Conservation (phyloP, 2,888 invertebrate species). For the Phaonia tiefii region DNA sequence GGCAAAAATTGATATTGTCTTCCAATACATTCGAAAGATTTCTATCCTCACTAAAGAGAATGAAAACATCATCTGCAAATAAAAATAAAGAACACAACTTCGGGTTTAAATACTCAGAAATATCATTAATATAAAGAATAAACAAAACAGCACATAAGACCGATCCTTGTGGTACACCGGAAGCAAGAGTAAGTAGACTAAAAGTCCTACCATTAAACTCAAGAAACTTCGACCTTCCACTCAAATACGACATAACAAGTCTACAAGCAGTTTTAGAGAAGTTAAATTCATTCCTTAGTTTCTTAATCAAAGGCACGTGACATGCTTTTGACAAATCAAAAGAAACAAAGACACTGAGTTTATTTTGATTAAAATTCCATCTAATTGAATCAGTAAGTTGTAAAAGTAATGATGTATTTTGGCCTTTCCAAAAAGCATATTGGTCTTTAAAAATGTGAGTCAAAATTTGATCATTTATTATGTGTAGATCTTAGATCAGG, state of each 20-base stretch:
- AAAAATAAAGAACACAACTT: no score
- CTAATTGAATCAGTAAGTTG: neutral
- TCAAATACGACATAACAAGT: neutral
- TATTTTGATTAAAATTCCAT: neutral
- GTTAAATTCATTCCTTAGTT: neutral
- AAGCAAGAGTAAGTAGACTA: neutral
- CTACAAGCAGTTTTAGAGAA: conserved; percentile 4
- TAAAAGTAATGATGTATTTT: neutral
- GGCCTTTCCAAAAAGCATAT: no score
- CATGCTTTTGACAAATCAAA: conserved; percentile 25
- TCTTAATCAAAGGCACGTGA: neutral
- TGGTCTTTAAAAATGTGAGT: no score
- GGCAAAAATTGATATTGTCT: no score
- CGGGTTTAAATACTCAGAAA: neutral
- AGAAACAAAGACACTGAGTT: conserved; percentile 10
- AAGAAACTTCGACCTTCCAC: neutral
- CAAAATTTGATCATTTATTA: no score
- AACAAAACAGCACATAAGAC: neutral
- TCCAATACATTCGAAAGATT: no score
- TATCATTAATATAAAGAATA: neutral
- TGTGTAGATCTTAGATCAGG: no score
- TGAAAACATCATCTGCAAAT: no score
- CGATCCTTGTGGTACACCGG: neutral
- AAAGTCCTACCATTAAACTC: neutral
- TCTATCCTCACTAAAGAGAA: no score